phyloP scores from a whole-genome alignment of 1,140 invertebrate species.

The Archivesica marissinica region DNA sequence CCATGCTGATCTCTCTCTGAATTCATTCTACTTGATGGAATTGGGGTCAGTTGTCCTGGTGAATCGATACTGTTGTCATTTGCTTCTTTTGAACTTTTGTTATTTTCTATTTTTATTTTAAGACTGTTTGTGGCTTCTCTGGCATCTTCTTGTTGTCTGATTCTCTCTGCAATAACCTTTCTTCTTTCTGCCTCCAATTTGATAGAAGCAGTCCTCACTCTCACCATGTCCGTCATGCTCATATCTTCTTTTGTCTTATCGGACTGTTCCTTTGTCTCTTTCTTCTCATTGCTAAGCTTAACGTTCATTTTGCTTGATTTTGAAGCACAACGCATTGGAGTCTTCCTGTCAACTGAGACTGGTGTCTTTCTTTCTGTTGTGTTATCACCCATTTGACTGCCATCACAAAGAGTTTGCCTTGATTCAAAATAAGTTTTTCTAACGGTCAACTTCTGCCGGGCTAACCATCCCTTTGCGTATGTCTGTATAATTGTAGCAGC shows the following conservation, averaged over 20 bases:
- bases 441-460: background rate
- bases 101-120: background rate
- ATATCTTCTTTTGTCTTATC: conserved; percentile 28
- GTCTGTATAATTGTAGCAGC: conserved; percentile 44
- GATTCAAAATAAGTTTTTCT: background rate
- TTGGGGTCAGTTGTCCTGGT: background rate
- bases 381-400: no score
- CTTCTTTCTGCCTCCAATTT: conserved; percentile 43
- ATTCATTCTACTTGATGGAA: background rate
- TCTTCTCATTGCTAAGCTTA: background rate
- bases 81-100: background rate
- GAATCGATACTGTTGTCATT: background rate
- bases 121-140: background rate
- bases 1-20: background rate
- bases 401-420: background rate
- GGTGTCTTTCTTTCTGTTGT: background rate
- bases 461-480: conserved; percentile 25
- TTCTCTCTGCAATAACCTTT: conserved; percentile 51
- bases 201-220: conserved; percentile 45
- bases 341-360: background rate
- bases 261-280: background rate
- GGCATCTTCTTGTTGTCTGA: conserved; percentile 26
- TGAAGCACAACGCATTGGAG: background rate
- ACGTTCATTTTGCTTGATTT: conserved; percentile 10
- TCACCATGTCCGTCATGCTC: conserved; percentile 36